Percentiles rank a stretch among this genome's conserved stretches.
Conservation (phyloP, 1,140 invertebrate species). For the Kradibia gibbosae region DNA sequence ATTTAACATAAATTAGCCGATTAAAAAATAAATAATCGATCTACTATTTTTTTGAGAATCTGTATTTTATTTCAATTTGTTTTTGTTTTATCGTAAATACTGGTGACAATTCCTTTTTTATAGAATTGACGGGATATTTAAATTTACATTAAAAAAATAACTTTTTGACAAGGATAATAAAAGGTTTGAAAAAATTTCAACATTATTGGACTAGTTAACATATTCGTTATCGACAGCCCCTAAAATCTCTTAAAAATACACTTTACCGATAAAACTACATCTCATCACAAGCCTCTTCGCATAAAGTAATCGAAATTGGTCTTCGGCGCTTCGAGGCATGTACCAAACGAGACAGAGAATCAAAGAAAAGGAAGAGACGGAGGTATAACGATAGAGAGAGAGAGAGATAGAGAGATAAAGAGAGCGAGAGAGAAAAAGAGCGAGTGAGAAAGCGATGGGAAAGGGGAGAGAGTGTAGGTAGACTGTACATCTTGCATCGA, state of each 20-base stretch:
- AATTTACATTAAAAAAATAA: not conserved
- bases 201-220: not conserved
- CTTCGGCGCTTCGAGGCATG: slow-evolving; percentile 27
- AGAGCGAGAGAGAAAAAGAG: slow-evolving; percentile 30
- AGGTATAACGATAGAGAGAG: slow-evolving; percentile 42
- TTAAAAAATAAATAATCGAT: too few species aligned
- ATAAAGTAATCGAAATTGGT: slow-evolving; percentile 52
- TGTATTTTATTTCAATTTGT: not conserved
- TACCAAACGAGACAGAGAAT: slow-evolving; percentile 24
- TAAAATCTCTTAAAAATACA: slow-evolving; percentile 42
- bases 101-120: not conserved
- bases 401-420: not conserved
- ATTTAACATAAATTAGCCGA: too few species aligned
- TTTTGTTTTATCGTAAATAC: not conserved
- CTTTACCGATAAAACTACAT: slow-evolving; percentile 21
- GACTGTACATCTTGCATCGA: slow-evolving; percentile 64
- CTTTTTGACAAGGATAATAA: not conserved
- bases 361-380: slow-evolving; percentile 22
- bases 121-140: not conserved
- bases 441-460: slow-evolving; percentile 27
- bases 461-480: slow-evolving; percentile 16
- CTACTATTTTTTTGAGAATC: too few species aligned
- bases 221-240: slow-evolving; percentile 28
- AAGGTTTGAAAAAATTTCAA: not conserved
- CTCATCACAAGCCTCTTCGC: slow-evolving; percentile 32